A percentile compares a stretch with the other conserved stretches of the same genome.
Evolutionary conservation across 2,113 vertebrate genomes (phyloP).

Genomic region (Anolis sagrei): DNA sequence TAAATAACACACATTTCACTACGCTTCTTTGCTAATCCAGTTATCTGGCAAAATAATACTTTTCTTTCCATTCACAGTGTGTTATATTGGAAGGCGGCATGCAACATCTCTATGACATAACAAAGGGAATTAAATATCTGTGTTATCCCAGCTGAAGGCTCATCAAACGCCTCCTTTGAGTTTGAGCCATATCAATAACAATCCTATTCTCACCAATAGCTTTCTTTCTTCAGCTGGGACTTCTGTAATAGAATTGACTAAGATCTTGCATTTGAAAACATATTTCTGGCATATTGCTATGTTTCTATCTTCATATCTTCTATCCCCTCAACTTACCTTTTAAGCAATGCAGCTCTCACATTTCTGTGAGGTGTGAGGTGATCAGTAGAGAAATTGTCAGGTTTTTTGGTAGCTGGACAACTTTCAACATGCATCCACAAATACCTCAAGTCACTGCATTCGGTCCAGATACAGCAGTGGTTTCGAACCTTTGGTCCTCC

Average conservation of each 20-base stretch:
- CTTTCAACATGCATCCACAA: too few species aligned
- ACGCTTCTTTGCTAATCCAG: not conserved
- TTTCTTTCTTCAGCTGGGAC: not conserved
- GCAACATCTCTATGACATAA: not conserved
- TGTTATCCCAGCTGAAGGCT: not conserved
- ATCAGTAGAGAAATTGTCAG: too few species aligned
- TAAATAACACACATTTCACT: slow-evolving; percentile 23
- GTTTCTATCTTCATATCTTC: too few species aligned
- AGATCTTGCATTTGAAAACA: too few species aligned
- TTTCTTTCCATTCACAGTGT: not conserved
- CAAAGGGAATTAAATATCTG: not conserved
- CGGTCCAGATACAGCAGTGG: too few species aligned
- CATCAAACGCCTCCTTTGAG: not conserved
- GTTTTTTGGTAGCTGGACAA: too few species aligned
- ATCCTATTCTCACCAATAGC: not conserved
- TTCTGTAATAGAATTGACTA: not conserved
- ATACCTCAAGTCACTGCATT: too few species aligned
- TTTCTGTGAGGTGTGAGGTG: too few species aligned
- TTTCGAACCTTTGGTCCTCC: too few species aligned
- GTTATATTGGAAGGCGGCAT: not conserved
- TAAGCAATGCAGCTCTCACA: too few species aligned
- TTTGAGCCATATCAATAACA: not conserved
- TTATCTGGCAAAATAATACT: not conserved
- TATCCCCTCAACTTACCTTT: too few species aligned
- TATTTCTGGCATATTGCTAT: too few species aligned